A percentile compares a stretch with the other conserved stretches of the same genome.
Conservation (phyloP, 2,888 invertebrate genomes). For the Drosophila tanythrix region DNA sequence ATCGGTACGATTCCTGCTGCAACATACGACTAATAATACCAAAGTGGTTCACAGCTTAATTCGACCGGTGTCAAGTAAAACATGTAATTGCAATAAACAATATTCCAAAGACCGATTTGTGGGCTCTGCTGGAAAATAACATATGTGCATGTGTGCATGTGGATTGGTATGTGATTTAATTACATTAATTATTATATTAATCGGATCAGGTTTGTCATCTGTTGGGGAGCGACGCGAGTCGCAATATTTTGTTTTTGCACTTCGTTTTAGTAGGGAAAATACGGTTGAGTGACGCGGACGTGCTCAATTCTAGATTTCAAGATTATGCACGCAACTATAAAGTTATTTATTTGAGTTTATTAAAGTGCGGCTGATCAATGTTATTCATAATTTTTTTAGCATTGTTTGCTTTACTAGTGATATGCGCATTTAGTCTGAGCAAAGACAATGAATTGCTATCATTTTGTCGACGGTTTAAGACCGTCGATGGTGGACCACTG, state of each 20-base stretch:
- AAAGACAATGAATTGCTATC: conserved; percentile 50
- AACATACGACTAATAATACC: neutral
- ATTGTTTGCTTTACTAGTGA: conserved; percentile 20
- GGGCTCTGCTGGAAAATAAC: too few relatives aligned
- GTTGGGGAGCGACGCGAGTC: neutral
- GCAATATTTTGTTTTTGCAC: conserved; percentile 16
- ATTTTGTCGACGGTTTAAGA: conserved; percentile 58
- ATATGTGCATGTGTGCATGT: neutral
- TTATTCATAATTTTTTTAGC: conserved; percentile 21
- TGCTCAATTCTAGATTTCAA: neutral
- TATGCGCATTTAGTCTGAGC: conserved; percentile 26
- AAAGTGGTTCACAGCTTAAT: too few relatives aligned
- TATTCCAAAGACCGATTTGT: too few relatives aligned
- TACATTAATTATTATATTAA: neutral
- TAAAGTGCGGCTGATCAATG: conserved; percentile 23
- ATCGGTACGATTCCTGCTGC: neutral
- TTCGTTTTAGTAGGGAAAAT: neutral
- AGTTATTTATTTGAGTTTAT: neutral
- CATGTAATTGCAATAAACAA: too few relatives aligned
- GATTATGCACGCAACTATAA: neutral
- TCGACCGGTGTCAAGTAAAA: too few relatives aligned
- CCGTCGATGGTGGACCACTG: conserved; percentile 61
- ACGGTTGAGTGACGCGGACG: conserved; percentile 16
- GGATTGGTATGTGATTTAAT: conserved; percentile 1
- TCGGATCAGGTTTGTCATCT: neutral